Evolutionary conservation across 2,113 vertebrate species (phyloP).

Genomic region (Nannobrachium achirus): DNA sequence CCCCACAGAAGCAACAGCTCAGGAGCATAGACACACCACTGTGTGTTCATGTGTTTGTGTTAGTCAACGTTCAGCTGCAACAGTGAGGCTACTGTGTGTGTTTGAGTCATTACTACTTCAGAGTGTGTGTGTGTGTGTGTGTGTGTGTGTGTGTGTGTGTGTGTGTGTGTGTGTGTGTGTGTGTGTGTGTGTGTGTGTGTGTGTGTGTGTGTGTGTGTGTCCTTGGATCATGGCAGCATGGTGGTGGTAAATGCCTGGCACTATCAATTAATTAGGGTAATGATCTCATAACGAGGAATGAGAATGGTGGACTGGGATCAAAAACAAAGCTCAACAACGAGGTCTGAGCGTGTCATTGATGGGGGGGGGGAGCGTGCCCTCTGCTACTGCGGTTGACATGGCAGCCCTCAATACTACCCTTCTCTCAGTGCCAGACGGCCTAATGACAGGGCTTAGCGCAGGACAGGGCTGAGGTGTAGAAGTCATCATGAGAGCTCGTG

Average conservation of each 20-base stretch:
- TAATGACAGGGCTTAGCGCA: slow-evolving; percentile 6
- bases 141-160: slow-evolving; percentile 37
- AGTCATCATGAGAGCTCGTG: neutral
- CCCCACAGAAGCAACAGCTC: slow-evolving; percentile 36
- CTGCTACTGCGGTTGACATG: slow-evolving; percentile 2
- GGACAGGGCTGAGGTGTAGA: slow-evolving; percentile 5
- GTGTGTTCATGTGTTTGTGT: slow-evolving; percentile 47
- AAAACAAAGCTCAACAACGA: slow-evolving; percentile 15
- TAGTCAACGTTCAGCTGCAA: slow-evolving; percentile 6
- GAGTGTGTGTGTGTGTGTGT: slow-evolving; percentile 25
- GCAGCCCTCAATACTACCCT: neutral
- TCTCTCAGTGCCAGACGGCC: slow-evolving; percentile 4
- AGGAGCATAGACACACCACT: slow-evolving; percentile 57
- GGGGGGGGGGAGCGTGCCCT: neutral
- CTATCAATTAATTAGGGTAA: slow-evolving; percentile 39
- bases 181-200: neutral
- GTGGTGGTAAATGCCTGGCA: slow-evolving; percentile 23
- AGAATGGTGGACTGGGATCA: slow-evolving; percentile 15
- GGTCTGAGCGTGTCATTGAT: slow-evolving; percentile 11
- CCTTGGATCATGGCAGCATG: neutral
- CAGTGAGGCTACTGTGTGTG: slow-evolving; percentile 11
- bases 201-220: slow-evolving; percentile 3
- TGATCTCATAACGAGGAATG: slow-evolving; percentile 38
- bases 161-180: slow-evolving; percentile 2
- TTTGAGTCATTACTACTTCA: neutral